phyloP scores from a whole-genome alignment of 1,140 invertebrate species.

The Acromyrmex charruanus region DNA sequence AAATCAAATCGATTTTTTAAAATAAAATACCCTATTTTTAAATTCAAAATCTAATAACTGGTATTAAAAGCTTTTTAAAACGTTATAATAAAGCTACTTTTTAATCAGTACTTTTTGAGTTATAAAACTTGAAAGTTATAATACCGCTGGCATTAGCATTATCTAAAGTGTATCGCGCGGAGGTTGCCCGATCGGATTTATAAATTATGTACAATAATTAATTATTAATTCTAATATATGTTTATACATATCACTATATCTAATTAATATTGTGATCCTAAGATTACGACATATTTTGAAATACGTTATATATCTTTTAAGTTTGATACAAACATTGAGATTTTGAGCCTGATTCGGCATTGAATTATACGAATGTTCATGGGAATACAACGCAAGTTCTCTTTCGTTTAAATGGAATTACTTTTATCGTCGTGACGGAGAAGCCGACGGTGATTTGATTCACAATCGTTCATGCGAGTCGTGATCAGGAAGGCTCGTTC shows the following conservation, averaged over 20 bases:
- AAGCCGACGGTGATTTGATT: slow-evolving; percentile 77
- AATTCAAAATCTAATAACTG: no score
- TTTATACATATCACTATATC: not conserved
- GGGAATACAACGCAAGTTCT: slow-evolving; percentile 55
- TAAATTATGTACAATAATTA: no score
- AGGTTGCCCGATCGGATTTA: no score
- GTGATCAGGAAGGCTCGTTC: slow-evolving; percentile 64
- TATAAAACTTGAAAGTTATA: no score
- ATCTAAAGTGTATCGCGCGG: no score
- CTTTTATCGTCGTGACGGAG: slow-evolving; percentile 72
- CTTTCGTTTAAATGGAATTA: slow-evolving; percentile 68
- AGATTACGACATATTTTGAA: not conserved
- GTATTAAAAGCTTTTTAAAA: no score
- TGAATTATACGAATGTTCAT: slow-evolving; percentile 28
- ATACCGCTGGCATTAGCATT: no score
- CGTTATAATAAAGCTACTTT: no score
- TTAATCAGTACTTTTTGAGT: no score
- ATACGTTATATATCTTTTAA: not conserved
- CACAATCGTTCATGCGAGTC: slow-evolving; percentile 77
- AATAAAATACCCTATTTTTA: no score
- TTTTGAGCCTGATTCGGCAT: slow-evolving; percentile 3
- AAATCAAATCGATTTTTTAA: no score
- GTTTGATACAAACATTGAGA: not conserved
- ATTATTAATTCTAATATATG: not conserved
- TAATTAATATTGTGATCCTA: not conserved